These are phyloP conservation scores for Drosophila aff. DNA, from an alignment of 1,140 invertebrate genomes.

Conservation along the genomic window DNA sequence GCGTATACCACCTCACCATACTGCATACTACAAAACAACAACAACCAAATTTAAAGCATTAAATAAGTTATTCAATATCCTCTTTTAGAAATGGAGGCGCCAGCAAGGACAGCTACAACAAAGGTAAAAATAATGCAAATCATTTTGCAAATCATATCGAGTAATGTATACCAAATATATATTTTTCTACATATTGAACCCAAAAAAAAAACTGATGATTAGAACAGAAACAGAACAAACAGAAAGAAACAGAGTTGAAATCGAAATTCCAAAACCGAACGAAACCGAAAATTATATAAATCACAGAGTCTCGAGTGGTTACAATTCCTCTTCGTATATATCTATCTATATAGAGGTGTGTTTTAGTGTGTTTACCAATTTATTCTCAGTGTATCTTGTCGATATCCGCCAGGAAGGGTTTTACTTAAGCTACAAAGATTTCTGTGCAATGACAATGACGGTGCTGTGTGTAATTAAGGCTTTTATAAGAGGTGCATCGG, in stretches of 20 bases:
- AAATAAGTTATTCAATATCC: slow-evolving; percentile 90
- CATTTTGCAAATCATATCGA: slow-evolving; percentile 71
- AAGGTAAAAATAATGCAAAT: slow-evolving; percentile 90
- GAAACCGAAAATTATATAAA: slow-evolving; percentile 6
- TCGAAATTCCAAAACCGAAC: slow-evolving; percentile 1
- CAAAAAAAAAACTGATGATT: slow-evolving; percentile 11
- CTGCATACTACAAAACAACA: slow-evolving; percentile 86
- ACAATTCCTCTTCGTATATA: slow-evolving; percentile 14
- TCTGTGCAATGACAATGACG: neutral
- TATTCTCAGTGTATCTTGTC: slow-evolving; percentile 22
- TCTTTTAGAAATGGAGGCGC: slow-evolving; percentile 94
- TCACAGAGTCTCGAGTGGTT: slow-evolving; percentile 12
- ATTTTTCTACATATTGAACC: slow-evolving; percentile 71
- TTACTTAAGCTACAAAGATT: slow-evolving; percentile 27
- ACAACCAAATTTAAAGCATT: slow-evolving; percentile 86
- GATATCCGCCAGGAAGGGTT: slow-evolving; percentile 22
- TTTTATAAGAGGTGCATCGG: slow-evolving; percentile 12
- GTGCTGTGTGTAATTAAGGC: slow-evolving; percentile 18
- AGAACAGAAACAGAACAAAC: slow-evolving; percentile 12
- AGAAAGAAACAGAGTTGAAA: slow-evolving; percentile 11
- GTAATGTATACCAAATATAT: slow-evolving; percentile 77
- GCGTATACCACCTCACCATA: slow-evolving; percentile 84
- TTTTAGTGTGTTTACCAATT: neutral
- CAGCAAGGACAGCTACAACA: slow-evolving; percentile 93
- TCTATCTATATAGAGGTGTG: slow-evolving; percentile 8